Evolutionary conservation across 2,797 vertebrate genomes (phyloP).

Genomic region (Coranthus polyacanthus): DNA sequence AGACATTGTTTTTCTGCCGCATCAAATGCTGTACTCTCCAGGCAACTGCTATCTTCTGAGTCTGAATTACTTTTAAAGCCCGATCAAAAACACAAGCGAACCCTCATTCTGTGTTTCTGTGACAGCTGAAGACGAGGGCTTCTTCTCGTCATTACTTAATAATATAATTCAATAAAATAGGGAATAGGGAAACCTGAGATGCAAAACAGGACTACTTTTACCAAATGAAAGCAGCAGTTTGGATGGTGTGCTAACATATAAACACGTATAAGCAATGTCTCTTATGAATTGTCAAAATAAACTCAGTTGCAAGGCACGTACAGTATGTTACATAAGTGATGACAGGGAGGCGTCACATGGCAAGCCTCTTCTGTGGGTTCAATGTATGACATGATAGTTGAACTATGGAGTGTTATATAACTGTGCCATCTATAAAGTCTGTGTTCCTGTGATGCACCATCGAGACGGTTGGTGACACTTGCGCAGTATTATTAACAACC

Average conservation of each 20-base stretch:
- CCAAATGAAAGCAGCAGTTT: neutral
- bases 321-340: too few species aligned
- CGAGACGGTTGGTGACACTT: too few species aligned
- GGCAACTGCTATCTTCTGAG: constrained; percentile 14
- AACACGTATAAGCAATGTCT: neutral
- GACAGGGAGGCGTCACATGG: too few species aligned
- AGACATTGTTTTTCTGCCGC: constrained; percentile 18
- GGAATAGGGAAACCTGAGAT: constrained; percentile 3
- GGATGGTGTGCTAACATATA: neutral
- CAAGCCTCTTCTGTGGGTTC: too few species aligned
- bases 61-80: constrained; percentile 14
- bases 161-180: constrained; percentile 4
- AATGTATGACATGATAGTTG: too few species aligned
- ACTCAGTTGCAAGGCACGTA: too few species aligned
- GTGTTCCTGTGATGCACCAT: too few species aligned
- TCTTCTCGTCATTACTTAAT: neutral
- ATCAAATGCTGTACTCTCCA: constrained; percentile 18
- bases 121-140: neutral
- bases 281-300: too few species aligned
- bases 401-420: too few species aligned
- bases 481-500: too few species aligned
- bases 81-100: neutral
- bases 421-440: too few species aligned
- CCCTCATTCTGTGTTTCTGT: constrained; percentile 1
- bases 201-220: constrained; percentile 2